These are phyloP conservation scores for human DNA, from an alignment of 2,113 vertebrate species.

Conservation along the genomic window DNA sequence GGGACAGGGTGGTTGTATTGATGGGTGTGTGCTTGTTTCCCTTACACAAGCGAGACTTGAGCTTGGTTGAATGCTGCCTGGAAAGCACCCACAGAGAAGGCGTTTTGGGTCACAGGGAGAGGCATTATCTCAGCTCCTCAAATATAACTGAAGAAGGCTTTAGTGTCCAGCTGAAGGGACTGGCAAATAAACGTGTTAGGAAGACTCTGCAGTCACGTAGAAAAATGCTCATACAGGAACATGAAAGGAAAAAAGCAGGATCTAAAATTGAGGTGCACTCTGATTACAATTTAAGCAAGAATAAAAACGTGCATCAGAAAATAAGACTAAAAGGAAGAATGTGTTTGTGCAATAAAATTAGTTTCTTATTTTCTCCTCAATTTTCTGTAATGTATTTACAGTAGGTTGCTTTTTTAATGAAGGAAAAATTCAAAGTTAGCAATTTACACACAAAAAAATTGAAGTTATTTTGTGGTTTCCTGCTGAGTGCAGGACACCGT, in stretches of 20 bases:
- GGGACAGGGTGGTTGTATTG: rapidly evolving
- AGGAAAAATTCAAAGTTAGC: background rate
- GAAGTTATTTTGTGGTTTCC: background rate
- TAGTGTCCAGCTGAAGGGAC: background rate
- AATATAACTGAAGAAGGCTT: background rate
- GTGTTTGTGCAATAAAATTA: background rate
- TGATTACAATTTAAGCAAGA: background rate
- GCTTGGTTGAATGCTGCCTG: background rate
- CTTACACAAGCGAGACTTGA: background rate
- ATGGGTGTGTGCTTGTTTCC: background rate
- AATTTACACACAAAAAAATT: background rate
- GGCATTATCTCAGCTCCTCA: background rate
- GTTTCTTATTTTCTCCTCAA: background rate
- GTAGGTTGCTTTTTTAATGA: background rate
- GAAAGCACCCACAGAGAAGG: background rate
- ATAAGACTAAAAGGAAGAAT: background rate
- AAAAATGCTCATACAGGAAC: background rate
- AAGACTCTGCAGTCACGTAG: background rate
- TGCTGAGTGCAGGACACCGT: background rate
- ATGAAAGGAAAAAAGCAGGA: background rate
- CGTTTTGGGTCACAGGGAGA: background rate
- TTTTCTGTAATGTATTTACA: background rate
- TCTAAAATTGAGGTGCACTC: background rate
- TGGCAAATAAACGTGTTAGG: background rate
- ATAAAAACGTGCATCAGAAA: background rate